Percentiles rank a stretch among this genome's conserved stretches.
phyloP scores from a whole-genome alignment of 2,888 invertebrate species.

The Drosophila nr. perissopoda region DNA sequence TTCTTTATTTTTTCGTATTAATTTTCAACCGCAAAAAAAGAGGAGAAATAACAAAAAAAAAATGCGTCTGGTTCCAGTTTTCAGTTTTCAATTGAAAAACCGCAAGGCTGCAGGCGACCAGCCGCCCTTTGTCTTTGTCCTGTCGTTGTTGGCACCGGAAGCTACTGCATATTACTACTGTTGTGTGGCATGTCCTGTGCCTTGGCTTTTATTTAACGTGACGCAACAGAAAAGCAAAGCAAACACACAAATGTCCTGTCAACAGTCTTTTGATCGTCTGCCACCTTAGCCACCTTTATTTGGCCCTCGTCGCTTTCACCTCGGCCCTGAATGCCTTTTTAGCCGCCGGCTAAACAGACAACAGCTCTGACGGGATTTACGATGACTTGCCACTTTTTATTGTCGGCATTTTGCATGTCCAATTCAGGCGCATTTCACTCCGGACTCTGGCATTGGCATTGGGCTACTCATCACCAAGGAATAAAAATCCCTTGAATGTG shows the following conservation, averaged over 20 bases:
- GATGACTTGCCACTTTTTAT: slow-evolving; percentile 61
- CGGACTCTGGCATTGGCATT: slow-evolving; percentile 29
- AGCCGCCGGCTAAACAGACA: slow-evolving; percentile 57
- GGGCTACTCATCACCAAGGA: slow-evolving; percentile 7
- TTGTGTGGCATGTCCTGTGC: slow-evolving; percentile 58
- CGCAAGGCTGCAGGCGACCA: slow-evolving; percentile 64
- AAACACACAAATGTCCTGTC: slow-evolving; percentile 67
- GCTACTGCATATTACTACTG: slow-evolving; percentile 45
- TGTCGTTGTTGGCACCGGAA: slow-evolving; percentile 56
- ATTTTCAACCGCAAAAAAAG: slow-evolving; percentile 59
- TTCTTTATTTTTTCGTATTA: slow-evolving; percentile 47
- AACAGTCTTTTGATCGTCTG: slow-evolving; percentile 64
- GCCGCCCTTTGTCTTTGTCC: slow-evolving; percentile 42
- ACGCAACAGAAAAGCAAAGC: slow-evolving; percentile 72
- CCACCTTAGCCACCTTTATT: slow-evolving; percentile 41
- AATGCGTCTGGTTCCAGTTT: slow-evolving; percentile 35
- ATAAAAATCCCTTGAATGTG: neutral
- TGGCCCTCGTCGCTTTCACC: slow-evolving; percentile 27
- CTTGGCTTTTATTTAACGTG: slow-evolving; percentile 78
- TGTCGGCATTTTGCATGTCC: slow-evolving; percentile 48
- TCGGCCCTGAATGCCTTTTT: slow-evolving; percentile 57
- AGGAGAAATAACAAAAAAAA: neutral
- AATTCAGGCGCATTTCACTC: slow-evolving; percentile 23
- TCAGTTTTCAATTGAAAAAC: slow-evolving; percentile 76
- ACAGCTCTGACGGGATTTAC: slow-evolving; percentile 51